Conservation (phyloP, 2,797 vertebrate genomes). For the Ctenopoma kingsleyae region DNA sequence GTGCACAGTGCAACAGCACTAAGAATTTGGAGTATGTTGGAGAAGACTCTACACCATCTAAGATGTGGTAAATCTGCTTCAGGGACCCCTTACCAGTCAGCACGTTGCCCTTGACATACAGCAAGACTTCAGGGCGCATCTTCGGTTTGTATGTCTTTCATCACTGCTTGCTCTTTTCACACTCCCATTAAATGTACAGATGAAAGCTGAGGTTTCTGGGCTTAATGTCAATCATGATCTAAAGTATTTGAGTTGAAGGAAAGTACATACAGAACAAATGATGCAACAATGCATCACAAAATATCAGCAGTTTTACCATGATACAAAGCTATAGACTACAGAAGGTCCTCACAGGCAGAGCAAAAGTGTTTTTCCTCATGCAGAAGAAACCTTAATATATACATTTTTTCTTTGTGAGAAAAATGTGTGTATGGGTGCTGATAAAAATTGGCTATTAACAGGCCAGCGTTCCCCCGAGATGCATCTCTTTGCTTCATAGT, state of each 20-base stretch:
- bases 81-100: neutral
- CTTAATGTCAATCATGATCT: no score
- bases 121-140: no score
- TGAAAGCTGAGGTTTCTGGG: no score
- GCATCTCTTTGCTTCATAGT: conserved; percentile 32
- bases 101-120: neutral
- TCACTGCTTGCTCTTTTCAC: no score
- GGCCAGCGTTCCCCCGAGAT: conserved; percentile 33
- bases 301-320: neutral
- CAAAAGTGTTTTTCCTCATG: neutral
- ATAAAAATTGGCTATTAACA: conserved; percentile 54
- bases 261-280: neutral
- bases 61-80: neutral
- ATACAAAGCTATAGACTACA: neutral
- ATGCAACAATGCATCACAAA: neutral
- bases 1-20: no score
- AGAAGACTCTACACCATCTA: neutral
- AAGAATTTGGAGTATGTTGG: neutral
- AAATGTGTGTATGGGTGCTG: conserved; percentile 4
- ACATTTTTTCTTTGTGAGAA: neutral
- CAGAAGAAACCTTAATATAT: neutral
- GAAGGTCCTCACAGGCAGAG: neutral
- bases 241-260: neutral
- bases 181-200: no score
- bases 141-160: no score